These are phyloP conservation scores for Clanis bilineata DNA, from an alignment of 2,888 invertebrate genomes.

Conservation along the genomic window DNA sequence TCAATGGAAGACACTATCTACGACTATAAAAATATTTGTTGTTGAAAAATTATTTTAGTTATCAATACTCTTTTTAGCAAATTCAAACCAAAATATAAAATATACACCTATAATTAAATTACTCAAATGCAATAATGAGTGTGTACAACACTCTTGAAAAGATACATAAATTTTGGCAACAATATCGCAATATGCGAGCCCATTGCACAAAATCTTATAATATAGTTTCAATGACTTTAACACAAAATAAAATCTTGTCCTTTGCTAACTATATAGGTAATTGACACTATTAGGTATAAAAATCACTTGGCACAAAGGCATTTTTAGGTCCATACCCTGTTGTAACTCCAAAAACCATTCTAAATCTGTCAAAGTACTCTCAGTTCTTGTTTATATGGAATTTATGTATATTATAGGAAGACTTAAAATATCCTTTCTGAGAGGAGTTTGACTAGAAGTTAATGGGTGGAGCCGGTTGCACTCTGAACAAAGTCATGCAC, in stretches of 20 bases:
- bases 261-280: constrained; percentile 74
- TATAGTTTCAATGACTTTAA: constrained; percentile 67
- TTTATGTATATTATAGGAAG: constrained; percentile 56
- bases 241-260: constrained; percentile 69
- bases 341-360: constrained; percentile 63
- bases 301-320: constrained; percentile 83
- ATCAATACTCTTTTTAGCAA: constrained; percentile 57
- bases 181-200: constrained; percentile 52
- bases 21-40: constrained; percentile 39
- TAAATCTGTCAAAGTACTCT: constrained; percentile 75
- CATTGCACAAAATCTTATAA: constrained; percentile 77
- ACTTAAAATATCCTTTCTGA: constrained; percentile 63
- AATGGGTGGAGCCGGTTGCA: constrained; percentile 65
- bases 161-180: constrained; percentile 65
- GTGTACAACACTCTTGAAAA: constrained; percentile 49
- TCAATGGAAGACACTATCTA: constrained; percentile 73
- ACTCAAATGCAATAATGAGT: constrained; percentile 75
- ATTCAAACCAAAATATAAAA: constrained; percentile 50
- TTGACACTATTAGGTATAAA: constrained; percentile 78
- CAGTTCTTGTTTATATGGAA: constrained; percentile 48
- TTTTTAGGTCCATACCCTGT: constrained; percentile 80
- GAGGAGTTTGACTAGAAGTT: constrained; percentile 75
- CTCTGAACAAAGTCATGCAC: constrained; percentile 37
- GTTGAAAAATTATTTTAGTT: constrained; percentile 42
- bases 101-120: constrained; percentile 71